Evolutionary conservation across 2,797 vertebrate genomes (phyloP), one percentile per base, ranked within the genome.

Genomic region (Atherinosoma microstoma): DNA sequence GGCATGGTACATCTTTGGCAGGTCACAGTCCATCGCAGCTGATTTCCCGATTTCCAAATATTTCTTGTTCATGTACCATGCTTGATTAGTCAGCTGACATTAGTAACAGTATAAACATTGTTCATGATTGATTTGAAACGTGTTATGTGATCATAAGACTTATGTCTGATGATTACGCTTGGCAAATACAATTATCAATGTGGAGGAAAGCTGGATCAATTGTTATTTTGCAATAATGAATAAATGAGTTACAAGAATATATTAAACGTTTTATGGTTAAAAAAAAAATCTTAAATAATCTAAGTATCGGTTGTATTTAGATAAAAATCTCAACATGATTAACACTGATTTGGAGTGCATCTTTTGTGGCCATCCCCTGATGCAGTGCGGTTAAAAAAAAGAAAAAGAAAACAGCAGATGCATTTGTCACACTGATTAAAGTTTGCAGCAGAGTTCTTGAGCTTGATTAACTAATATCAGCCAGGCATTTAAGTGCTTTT

Each of bases 381-480:
- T 70, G 24, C 34, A 20, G 22, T 36, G 24, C 22, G 38, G 56
- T 57, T 32, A 27, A 61, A 24, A 30, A 64, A 24, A 34, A 60
- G 6, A 20, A 13, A 13, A 30, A 61, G 1, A 38, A 18, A 18
- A 22, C 20, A 57, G 42, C 54, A 51, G 53, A 74, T 74, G 30
- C 51, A 64, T 76, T 61, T 66, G 29, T 82, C 49, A 56, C 27
- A 64, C 47, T 36, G 72, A 64, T 70, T 70, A 64, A 36, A 70
- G 58, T 64, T 70, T 58, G 56, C 69, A 56, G 71, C 53, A 53
- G 38, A 22, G 59, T 3, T 3, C 68, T 64, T 3, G 0, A 75
- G 58, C 47, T 69, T 74, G 38, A 68, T 73, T 42, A 65, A 61
- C n/a, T 70, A 64, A 76, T 82, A 66, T 64, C 29, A n/a, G 57